Evolutionary conservation across 1,140 invertebrate species (phyloP), one percentile per base, ranked within the genome.

Genomic region (Coelopa frigida): DNA sequence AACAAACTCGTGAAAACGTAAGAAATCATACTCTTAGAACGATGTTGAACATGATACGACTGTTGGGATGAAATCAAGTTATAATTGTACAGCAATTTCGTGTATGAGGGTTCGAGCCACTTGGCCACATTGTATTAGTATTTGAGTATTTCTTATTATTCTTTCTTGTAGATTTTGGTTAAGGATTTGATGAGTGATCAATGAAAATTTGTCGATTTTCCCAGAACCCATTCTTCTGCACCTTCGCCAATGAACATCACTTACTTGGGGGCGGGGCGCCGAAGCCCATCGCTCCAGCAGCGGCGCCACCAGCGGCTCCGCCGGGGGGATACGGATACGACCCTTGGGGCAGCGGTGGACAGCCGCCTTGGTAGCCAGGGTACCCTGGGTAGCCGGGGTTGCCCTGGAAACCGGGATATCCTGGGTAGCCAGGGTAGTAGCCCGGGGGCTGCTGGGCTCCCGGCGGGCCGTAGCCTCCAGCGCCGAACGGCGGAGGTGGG

Each of bases 181-280:
- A n/a, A n/a, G n/a, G n/a, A n/a, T n/a, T n/a, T n/a, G n/a, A n/a
- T n/a, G n/a, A n/a, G n/a, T n/a, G n/a, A n/a, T n/a, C n/a, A n/a
- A n/a, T n/a, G n/a, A n/a, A n/a, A n/a, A n/a, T n/a, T n/a, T n/a
- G n/a, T n/a, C n/a, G n/a, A n/a, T n/a, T n/a, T n/a, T n/a, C n/a
- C n/a, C n/a, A n/a, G n/a, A n/a, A n/a, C n/a, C n/a, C n/a, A n/a
- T n/a, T n/a, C n/a, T n/a, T n/a, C n/a, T n/a, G n/a, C n/a, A n/a
- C n/a, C n/a, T n/a, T n/a, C n/a, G 27, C 27, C 14, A 11, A 36
- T 36, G 14, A 22, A 24, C 4, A n/a, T 5, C 23, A 66, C 63
- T 67, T 42, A 67, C 63, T 63, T 61, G 56, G 58, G 32, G 60
- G 60, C 12, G 59, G 63, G 54, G 62, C 44, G 50, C 57, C 59